These are phyloP conservation scores for Bombylius major DNA, from an alignment of 2,888 invertebrate species.

Conservation along the genomic window DNA sequence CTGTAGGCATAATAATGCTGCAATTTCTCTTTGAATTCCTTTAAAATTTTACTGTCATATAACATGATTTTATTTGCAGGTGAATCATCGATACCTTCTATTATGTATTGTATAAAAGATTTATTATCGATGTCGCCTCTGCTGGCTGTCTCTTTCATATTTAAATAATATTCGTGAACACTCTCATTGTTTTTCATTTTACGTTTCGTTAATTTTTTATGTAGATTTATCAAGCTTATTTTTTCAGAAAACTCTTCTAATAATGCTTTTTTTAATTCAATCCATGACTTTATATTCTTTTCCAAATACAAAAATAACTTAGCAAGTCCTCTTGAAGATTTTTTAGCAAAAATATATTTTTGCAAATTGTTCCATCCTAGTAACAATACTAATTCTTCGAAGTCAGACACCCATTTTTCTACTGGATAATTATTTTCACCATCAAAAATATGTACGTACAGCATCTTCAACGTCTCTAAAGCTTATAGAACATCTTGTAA, in stretches of 20 bases:
- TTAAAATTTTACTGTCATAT: not conserved
- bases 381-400: not conserved
- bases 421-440: not conserved
- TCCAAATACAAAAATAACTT: not conserved
- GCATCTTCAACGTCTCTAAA: too few species aligned
- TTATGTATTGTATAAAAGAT: not conserved
- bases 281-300: not conserved
- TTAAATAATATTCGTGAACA: not conserved
- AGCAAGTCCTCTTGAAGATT: not conserved
- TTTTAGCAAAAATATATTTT: not conserved
- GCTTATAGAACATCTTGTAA: too few species aligned
- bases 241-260: not conserved
- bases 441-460: too few species aligned
- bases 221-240: not conserved
- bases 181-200: not conserved
- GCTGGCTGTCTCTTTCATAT: not conserved
- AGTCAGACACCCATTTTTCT: not conserved
- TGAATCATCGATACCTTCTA: not conserved
- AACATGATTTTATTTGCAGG: not conserved
- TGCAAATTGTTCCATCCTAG: not conserved
- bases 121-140: not conserved
- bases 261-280: not conserved
- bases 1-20: too few species aligned
- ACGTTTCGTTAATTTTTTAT: not conserved
- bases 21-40: too few species aligned